Percentiles rank a stretch among this genome's conserved stretches.
phyloP scores from a whole-genome alignment of 2,888 invertebrate genomes.

The Tetropium fuscum region DNA sequence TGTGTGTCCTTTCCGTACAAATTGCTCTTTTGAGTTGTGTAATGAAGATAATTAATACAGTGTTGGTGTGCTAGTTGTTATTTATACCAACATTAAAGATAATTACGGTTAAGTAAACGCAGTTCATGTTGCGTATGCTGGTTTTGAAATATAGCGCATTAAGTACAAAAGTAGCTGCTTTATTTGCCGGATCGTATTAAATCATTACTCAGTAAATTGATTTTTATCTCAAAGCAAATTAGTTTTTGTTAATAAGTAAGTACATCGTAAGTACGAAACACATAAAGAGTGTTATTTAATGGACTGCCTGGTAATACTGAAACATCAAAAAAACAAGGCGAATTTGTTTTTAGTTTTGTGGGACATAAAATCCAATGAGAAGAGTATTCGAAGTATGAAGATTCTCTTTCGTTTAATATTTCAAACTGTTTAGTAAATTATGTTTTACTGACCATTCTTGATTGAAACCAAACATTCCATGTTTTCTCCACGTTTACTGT shows the following conservation, averaged over 20 bases:
- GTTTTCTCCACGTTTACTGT: constrained; percentile 7
- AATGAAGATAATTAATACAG: constrained; percentile 22
- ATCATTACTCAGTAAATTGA: constrained; percentile 18
- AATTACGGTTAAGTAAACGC: constrained; percentile 18
- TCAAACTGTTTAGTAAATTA: constrained; percentile 21
- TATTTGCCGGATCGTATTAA: constrained; percentile 11
- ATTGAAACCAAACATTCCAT: constrained; percentile 1
- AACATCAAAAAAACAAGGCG: constrained; percentile 7
- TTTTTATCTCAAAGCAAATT: constrained; percentile 19
- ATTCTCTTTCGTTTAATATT: not conserved
- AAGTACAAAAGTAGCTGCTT: constrained; percentile 12
- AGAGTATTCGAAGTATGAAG: constrained; percentile 20
- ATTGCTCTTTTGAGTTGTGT: constrained; percentile 14
- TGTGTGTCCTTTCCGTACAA: constrained; percentile 20
- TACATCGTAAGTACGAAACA: constrained; percentile 8
- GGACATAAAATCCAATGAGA: constrained; percentile 20
- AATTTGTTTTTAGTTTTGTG: constrained; percentile 13
- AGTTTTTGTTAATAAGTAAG: constrained; percentile 7
- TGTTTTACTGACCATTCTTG: constrained; percentile 10
- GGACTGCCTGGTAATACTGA: constrained; percentile 3
- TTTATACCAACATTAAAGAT: constrained; percentile 22
- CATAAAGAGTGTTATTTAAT: constrained; percentile 18
- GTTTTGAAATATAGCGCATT: constrained; percentile 16
- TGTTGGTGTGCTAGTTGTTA: constrained; percentile 21
- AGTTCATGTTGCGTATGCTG: constrained; percentile 14